Percentiles rank a stretch among this genome's conserved stretches.
Conservation (phyloP, 2,888 invertebrate genomes). For the Liodrosophila aerea region DNA sequence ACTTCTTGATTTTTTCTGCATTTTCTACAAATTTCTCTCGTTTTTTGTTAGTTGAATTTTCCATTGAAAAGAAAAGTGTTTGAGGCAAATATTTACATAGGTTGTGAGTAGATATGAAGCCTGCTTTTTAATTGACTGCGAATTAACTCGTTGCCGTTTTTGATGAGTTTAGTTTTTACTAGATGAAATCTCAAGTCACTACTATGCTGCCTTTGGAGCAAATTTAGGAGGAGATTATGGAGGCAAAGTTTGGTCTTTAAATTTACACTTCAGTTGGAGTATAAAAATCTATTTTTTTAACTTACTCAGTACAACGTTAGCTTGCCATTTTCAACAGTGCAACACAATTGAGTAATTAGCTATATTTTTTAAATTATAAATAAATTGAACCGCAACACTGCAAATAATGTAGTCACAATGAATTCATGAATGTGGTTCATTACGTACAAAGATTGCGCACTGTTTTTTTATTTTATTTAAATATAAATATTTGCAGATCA, state of each 20-base stretch:
- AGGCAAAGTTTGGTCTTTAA: too few species aligned
- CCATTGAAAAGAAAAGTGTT: constrained; percentile 49
- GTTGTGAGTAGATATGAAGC: constrained; percentile 4
- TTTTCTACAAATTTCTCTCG: constrained; percentile 9
- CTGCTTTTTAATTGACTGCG: constrained; percentile 42
- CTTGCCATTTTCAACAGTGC: too few species aligned
- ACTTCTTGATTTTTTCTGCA: constrained; percentile 13
- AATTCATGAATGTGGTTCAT: too few species aligned
- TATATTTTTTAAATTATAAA: too few species aligned
- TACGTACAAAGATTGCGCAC: too few species aligned
- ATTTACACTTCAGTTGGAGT: too few species aligned
- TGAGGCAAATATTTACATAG: constrained; percentile 55
- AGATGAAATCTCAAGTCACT: constrained; percentile 17
- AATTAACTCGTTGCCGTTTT: constrained; percentile 26
- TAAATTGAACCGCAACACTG: too few species aligned
- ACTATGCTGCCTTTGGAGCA: not conserved
- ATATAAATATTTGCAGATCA: not conserved
- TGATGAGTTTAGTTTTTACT: not conserved
- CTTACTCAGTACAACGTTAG: too few species aligned
- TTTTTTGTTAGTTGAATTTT: constrained; percentile 47
- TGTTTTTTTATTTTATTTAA: not conserved
- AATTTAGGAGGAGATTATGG: too few species aligned
- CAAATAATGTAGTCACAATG: too few species aligned
- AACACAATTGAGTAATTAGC: too few species aligned
- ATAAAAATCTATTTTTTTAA: too few species aligned